These are phyloP conservation scores for Sinopyrophorus schimmeli DNA, from an alignment of 2,888 invertebrate species.

Conservation along the genomic window DNA sequence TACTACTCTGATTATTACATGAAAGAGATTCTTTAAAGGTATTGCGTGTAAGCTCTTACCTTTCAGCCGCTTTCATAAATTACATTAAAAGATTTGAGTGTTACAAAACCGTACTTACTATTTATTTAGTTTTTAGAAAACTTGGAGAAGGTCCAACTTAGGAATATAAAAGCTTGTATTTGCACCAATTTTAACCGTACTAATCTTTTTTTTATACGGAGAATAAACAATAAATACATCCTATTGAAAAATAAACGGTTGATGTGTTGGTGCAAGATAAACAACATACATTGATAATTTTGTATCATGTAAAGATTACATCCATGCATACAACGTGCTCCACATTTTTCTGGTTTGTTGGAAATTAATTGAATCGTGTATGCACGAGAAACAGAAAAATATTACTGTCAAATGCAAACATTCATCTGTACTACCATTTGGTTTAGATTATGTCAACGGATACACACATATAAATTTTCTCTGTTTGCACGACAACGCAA, in stretches of 20 bases:
- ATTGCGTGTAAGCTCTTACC: constrained; percentile 14
- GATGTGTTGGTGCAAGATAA: no score
- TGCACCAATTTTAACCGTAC: not conserved
- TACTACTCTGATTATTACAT: constrained; percentile 15
- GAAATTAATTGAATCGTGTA: constrained; percentile 22
- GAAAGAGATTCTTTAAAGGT: constrained; percentile 13
- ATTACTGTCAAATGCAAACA: constrained; percentile 25
- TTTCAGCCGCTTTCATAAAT: constrained; percentile 8
- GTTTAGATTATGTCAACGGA: constrained; percentile 22
- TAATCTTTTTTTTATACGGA: constrained; percentile 7
- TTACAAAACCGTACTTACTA: no score
- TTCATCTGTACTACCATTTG: constrained; percentile 21
- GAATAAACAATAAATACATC: constrained; percentile 8
- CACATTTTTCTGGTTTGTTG: constrained; percentile 19
- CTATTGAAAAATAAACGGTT: no score
- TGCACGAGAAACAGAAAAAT: constrained; percentile 23
- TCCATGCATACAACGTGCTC: constrained; percentile 14
- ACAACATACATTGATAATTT: constrained; percentile 7
- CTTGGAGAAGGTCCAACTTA: no score
- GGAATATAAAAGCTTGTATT: no score
- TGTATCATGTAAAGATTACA: constrained; percentile 11
- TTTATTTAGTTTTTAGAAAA: no score
- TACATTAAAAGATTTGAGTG: constrained; percentile 10
- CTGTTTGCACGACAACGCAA: constrained; percentile 14
- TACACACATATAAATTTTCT: constrained; percentile 16